These are phyloP conservation scores for Taurulus bubalis DNA, from an alignment of 2,113 vertebrate species.

Conservation along the genomic window DNA sequence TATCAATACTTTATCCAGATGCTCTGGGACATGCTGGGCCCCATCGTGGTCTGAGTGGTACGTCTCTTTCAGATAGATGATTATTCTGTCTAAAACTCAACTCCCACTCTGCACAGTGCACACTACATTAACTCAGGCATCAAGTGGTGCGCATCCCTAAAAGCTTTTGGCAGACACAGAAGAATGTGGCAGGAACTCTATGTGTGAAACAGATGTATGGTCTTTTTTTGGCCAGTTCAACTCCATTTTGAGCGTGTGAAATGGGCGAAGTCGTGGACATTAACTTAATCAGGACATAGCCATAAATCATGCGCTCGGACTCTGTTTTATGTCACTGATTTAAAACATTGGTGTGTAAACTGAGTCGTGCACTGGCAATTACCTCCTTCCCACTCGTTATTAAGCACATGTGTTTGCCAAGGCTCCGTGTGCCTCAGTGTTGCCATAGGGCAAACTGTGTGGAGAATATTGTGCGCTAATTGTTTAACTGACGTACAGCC, in stretches of 20 bases:
- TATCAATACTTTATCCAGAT: slow-evolving; percentile 28
- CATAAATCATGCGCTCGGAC: slow-evolving; percentile 68
- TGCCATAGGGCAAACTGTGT: slow-evolving; percentile 56
- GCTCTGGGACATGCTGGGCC: slow-evolving; percentile 10
- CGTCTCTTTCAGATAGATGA: slow-evolving; percentile 49
- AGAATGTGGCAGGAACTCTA: slow-evolving; percentile 72
- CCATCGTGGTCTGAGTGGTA: slow-evolving; percentile 31
- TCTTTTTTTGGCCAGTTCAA: slow-evolving; percentile 32
- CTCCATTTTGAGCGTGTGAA: slow-evolving; percentile 59
- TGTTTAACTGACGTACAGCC: slow-evolving; percentile 67
- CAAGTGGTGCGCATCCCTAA: slow-evolving; percentile 72
- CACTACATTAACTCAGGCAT: slow-evolving; percentile 53
- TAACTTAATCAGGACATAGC: slow-evolving; percentile 65
- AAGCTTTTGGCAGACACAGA: slow-evolving; percentile 71
- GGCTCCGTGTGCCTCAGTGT: slow-evolving; percentile 34
- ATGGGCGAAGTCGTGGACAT: slow-evolving; percentile 32
- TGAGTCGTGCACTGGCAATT: slow-evolving; percentile 70
- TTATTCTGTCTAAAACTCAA: slow-evolving; percentile 24
- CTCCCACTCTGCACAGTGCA: slow-evolving; percentile 51
- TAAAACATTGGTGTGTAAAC: slow-evolving; percentile 70
- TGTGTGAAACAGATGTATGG: slow-evolving; percentile 74
- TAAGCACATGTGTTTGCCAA: slow-evolving; percentile 66
- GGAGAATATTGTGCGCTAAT: slow-evolving; percentile 68
- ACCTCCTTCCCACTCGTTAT: slow-evolving; percentile 70
- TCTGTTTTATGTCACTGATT: slow-evolving; percentile 68